Percentiles rank a stretch among this genome's conserved stretches.
phyloP scores from a whole-genome alignment of 1,140 invertebrate species.

The Tachypleus tridentatus region DNA sequence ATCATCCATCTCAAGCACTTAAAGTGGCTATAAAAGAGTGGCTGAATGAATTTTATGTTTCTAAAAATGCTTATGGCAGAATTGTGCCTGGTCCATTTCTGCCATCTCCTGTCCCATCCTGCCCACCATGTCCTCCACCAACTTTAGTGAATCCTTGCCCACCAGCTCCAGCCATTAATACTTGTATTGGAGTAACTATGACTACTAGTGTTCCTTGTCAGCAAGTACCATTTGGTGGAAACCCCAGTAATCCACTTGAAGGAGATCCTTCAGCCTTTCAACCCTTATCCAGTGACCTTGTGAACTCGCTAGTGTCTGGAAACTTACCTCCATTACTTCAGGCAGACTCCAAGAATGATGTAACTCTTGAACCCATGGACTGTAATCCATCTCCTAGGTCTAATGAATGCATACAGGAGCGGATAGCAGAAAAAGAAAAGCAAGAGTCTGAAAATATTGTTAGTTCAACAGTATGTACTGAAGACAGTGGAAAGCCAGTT shows the following conservation, averaged over 20 bases:
- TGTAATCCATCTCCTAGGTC: conserved; percentile 50
- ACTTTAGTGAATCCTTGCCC: conserved; percentile 59
- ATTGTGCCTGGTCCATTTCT: conserved; percentile 53
- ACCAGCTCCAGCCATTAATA: conserved; percentile 57
- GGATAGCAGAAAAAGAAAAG: too few species aligned
- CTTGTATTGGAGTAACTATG: conserved; percentile 37
- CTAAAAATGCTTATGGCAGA: conserved; percentile 44
- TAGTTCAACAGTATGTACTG: too few species aligned
- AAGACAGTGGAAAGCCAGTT: too few species aligned
- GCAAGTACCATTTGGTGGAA: too few species aligned
- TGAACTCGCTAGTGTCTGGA: too few species aligned
- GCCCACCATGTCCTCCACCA: conserved; percentile 58
- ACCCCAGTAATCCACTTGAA: too few species aligned
- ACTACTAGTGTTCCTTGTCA: conserved; percentile 26
- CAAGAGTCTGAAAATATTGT: too few species aligned
- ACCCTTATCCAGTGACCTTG: too few species aligned
- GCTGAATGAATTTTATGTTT: conserved; percentile 73
- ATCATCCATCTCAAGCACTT: conserved; percentile 74
- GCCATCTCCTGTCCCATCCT: conserved; percentile 63
- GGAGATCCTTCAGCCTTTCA: too few species aligned
- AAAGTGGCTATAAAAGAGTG: conserved; percentile 71
- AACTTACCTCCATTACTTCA: too few species aligned
- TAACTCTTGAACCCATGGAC: conserved; percentile 47
- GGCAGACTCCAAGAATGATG: too few species aligned
- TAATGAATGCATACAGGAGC: too few species aligned